Conservation (phyloP, 64 coral and sea anemone genomes). For the Montipora sp. region DNA sequence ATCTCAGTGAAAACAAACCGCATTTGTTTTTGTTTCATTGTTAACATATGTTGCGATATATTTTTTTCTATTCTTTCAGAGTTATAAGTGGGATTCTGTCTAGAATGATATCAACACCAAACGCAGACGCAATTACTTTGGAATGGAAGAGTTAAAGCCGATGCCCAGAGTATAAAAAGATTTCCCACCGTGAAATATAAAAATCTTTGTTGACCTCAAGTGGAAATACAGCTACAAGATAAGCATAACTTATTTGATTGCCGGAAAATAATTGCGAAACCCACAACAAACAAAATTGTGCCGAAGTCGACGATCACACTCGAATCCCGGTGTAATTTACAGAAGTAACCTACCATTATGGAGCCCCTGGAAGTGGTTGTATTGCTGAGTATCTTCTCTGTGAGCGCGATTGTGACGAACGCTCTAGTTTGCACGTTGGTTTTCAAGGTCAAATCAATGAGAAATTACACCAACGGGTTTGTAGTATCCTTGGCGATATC, state of each 20-base stretch:
- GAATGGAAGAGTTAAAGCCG: too few species aligned
- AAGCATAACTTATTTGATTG: background rate
- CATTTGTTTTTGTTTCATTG: background rate
- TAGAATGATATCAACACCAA: too few species aligned
- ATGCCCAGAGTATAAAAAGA: background rate
- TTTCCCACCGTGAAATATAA: background rate
- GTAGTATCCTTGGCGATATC: slow-evolving; percentile 65
- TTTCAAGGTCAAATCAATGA: slow-evolving; percentile 67
- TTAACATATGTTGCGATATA: background rate
- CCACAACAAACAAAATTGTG: background rate
- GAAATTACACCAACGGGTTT: slow-evolving; percentile 72
- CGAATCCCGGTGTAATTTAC: background rate
- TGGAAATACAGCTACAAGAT: background rate
- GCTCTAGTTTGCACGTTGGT: slow-evolving; percentile 54
- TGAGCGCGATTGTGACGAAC: slow-evolving; percentile 40
- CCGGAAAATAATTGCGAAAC: background rate
- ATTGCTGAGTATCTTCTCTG: slow-evolving; percentile 55
- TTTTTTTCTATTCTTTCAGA: background rate
- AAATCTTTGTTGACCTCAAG: background rate
- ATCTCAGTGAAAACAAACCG: background rate
- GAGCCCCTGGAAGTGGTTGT: background rate
- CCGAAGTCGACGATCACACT: background rate
- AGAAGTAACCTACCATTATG: background rate
- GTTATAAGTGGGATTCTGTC: too few species aligned
- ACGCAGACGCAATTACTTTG: too few species aligned